Evolutionary conservation across 2,888 invertebrate genomes (phyloP).

Genomic region (Cephus rjabovi): DNA sequence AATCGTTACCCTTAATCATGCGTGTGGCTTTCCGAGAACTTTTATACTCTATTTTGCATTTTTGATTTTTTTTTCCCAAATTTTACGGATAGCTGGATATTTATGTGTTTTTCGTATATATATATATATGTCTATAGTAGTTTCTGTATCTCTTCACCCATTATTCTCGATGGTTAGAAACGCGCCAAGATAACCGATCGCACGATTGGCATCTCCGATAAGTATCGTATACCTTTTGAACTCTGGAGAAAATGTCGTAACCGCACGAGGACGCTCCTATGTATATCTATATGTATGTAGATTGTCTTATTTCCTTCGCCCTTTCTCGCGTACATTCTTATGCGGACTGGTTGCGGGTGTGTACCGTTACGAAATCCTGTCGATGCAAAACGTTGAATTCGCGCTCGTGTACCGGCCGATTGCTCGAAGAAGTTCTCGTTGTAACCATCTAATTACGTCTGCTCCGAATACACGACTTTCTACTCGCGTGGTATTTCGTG

Average conservation of each 20-base stretch:
- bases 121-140: background rate
- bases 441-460: constrained; percentile 38
- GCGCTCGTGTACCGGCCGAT: background rate
- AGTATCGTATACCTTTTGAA: background rate
- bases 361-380: background rate
- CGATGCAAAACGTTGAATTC: constrained; percentile 3
- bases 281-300: background rate
- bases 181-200: background rate
- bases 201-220: background rate
- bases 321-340: background rate
- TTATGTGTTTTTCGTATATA: too few relatives aligned
- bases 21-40: background rate
- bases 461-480: constrained; percentile 42
- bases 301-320: background rate
- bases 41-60: background rate
- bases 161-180: background rate
- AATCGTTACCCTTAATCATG: background rate
- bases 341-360: background rate
- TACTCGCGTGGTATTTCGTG: constrained; percentile 37
- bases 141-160: background rate
- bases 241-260: background rate
- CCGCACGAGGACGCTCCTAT: background rate
- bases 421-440: constrained; percentile 2
- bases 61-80: background rate
- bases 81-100: too few relatives aligned